A percentile compares a stretch with the other conserved stretches of the same genome.
phyloP scores from a whole-genome alignment of 2,113 vertebrate species.

The Oriolus oriolus region DNA sequence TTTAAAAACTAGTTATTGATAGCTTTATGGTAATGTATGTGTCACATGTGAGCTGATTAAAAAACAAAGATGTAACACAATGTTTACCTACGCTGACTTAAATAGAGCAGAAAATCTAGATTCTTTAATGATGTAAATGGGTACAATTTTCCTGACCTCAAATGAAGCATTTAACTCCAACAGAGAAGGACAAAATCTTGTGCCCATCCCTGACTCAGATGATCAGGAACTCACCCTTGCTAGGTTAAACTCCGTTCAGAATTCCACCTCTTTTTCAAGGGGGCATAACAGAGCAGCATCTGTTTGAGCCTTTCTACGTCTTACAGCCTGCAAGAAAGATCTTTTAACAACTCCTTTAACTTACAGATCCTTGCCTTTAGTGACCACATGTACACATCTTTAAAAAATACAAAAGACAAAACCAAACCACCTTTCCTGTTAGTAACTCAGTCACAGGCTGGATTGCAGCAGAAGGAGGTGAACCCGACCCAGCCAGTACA shows the following conservation, averaged over 20 bases:
- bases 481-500: not conserved
- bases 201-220: not conserved
- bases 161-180: not conserved
- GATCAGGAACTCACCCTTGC: not conserved
- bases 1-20: not conserved
- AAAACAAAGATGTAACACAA: not conserved
- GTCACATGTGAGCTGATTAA: not conserved
- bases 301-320: not conserved
- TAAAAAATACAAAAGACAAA: not conserved
- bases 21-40: not conserved
- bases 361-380: not conserved
- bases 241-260: not conserved
- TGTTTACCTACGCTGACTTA: not conserved
- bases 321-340: not conserved
- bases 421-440: not conserved
- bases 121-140: not conserved
- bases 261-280: not conserved
- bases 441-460: not conserved
- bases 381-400: not conserved
- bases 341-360: not conserved
- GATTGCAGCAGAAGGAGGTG: not conserved
- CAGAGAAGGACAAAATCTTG: not conserved
- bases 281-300: slow-evolving; percentile 7
- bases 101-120: not conserved
- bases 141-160: not conserved